Percentiles rank a stretch among this genome's conserved stretches.
Conservation (phyloP, 1,140 invertebrate species). For the Zaprionus vittiger region DNA sequence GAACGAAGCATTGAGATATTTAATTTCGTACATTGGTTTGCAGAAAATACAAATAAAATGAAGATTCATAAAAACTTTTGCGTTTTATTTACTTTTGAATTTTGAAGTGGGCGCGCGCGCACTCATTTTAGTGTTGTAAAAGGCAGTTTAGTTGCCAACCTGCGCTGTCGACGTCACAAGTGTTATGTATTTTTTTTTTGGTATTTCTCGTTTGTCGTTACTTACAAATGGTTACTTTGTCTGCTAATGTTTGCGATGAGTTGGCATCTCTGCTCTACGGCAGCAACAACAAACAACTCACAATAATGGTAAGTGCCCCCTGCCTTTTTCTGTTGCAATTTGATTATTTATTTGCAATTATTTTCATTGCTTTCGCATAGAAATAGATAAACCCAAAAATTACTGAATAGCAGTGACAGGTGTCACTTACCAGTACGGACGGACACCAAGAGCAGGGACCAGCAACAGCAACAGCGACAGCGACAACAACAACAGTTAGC, state of each 20-base stretch:
- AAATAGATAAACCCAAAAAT: conserved; percentile 17
- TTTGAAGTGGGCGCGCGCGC: not conserved
- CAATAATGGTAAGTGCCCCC: conserved; percentile 45
- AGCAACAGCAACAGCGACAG: not conserved
- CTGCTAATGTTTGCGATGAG: not conserved
- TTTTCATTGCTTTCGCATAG: conserved; percentile 3
- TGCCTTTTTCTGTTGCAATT: conserved; percentile 24
- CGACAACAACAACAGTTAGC: conserved; percentile 16
- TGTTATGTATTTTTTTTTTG: not conserved
- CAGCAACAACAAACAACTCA: conserved; percentile 37
- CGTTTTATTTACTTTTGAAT: not conserved
- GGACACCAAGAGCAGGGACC: conserved; percentile 7
- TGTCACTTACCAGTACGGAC: conserved; percentile 25
- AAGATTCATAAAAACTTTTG: conserved; percentile 15
- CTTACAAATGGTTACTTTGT: conserved; percentile 15
- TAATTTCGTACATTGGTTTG: conserved; percentile 81
- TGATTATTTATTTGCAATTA: conserved; percentile 17
- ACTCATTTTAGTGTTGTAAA: conserved; percentile 25
- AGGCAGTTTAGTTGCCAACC: not conserved
- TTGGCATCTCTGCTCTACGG: conserved; percentile 26
- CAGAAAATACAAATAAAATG: conserved; percentile 71
- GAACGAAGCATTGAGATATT: conserved; percentile 62
- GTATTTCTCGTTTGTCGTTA: conserved; percentile 7
- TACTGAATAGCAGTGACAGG: conserved; percentile 16
- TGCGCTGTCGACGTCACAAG: conserved; percentile 14